Evolutionary conservation across 2,113 vertebrate genomes (phyloP).

Genomic region (Myodes glareolus): DNA sequence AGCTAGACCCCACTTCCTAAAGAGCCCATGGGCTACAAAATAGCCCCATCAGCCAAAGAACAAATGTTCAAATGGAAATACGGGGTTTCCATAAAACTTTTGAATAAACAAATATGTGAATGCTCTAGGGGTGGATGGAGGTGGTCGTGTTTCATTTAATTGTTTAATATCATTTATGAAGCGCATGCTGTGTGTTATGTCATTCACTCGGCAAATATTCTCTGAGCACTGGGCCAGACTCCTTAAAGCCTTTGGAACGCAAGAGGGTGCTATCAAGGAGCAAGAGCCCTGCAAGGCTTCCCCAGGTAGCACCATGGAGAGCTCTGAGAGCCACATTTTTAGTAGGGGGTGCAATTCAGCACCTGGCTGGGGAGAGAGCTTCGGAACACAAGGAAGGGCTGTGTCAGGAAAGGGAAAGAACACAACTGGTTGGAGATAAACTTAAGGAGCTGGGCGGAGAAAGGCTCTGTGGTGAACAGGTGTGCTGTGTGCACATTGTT

Average conservation of each 20-base stretch:
- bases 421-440: not conserved
- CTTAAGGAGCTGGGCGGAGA: not conserved
- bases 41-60: not conserved
- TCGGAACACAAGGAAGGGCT: not conserved
- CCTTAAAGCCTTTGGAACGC: not conserved
- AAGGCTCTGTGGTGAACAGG: not conserved
- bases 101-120: not conserved
- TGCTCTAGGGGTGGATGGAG: not conserved
- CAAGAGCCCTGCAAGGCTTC: not conserved
- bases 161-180: not conserved
- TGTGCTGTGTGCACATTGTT: not conserved
- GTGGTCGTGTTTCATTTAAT: not conserved
- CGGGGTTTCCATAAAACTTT: not conserved
- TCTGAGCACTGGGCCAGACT: not conserved
- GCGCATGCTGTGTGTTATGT: not conserved
- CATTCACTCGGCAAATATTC: conserved; percentile 7
- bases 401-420: not conserved
- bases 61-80: not conserved
- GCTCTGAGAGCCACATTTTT: not conserved
- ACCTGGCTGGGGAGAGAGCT: not conserved
- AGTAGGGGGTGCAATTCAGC: not conserved
- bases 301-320: not conserved
- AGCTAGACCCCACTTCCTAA: not conserved
- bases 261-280: not conserved
- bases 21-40: not conserved